These are phyloP conservation scores for Tipula lateralis DNA, from an alignment of 2,888 invertebrate species.

Conservation along the genomic window DNA sequence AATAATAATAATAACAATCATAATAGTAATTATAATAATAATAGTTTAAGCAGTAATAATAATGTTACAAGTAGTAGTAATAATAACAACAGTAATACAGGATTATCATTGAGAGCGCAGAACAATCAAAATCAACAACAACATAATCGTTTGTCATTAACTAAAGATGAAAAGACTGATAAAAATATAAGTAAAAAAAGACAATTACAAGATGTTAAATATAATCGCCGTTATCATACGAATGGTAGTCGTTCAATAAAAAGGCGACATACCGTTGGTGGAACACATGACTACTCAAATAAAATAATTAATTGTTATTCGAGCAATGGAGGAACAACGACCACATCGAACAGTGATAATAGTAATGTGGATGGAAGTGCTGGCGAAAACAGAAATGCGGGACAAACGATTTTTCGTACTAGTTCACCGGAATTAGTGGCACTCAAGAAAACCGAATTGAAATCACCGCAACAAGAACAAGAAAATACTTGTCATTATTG, in stretches of 20 bases:
- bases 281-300: slow-evolving; percentile 70
- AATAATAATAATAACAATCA: slow-evolving; percentile 25
- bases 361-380: background rate
- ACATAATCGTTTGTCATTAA: slow-evolving; percentile 45
- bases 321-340: background rate
- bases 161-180: slow-evolving; percentile 72
- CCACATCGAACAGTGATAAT: background rate
- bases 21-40: slow-evolving; percentile 30
- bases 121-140: slow-evolving; percentile 38
- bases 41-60: background rate
- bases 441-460: background rate
- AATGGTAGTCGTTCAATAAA: slow-evolving; percentile 61
- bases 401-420: background rate
- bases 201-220: slow-evolving; percentile 50
- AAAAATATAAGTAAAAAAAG: slow-evolving; percentile 72
- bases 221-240: slow-evolving; percentile 31
- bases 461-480: slow-evolving; percentile 27
- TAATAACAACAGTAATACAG: slow-evolving; percentile 27
- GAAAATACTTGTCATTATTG: slow-evolving; percentile 28
- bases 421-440: slow-evolving; percentile 26
- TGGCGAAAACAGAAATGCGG: background rate
- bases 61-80: slow-evolving; percentile 27
- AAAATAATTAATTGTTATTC: slow-evolving; percentile 5
- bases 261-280: slow-evolving; percentile 86
- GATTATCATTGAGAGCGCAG: slow-evolving; percentile 41